A percentile compares a stretch with the other conserved stretches of the same genome.
Evolutionary conservation across 2,888 invertebrate species (phyloP).

Genomic region (Eupeodes luniger): DNA sequence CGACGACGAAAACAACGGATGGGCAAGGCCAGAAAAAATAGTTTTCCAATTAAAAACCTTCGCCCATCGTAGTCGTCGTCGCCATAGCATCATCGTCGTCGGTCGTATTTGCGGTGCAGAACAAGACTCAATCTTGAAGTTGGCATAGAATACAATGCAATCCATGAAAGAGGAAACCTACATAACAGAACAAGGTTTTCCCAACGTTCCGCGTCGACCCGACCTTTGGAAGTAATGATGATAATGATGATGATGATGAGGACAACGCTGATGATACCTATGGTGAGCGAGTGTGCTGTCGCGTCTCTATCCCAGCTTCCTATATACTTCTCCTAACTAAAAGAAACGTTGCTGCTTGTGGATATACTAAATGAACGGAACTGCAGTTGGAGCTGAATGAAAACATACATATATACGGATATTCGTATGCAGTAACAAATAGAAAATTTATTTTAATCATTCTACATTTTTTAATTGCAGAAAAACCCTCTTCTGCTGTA

Average conservation of each 20-base stretch:
- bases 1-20: background rate
- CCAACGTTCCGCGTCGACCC: background rate
- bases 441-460: constrained; percentile 60
- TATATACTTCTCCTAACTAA: background rate
- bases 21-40: constrained; percentile 41
- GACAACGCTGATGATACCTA: constrained; percentile 4
- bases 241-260: constrained; percentile 29
- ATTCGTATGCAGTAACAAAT: constrained; percentile 49
- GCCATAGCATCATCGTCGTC: background rate
- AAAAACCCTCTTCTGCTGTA: background rate
- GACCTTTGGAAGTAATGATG: constrained; percentile 35
- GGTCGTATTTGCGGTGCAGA: background rate
- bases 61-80: background rate
- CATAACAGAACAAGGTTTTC: constrained; percentile 43
- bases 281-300: background rate
- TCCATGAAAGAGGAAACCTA: constrained; percentile 48
- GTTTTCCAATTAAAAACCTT: constrained; percentile 66
- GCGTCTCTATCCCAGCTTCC: background rate
- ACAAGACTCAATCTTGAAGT: constrained; percentile 54
- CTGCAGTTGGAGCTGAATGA: constrained; percentile 25
- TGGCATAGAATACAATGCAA: constrained; percentile 52
- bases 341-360: background rate
- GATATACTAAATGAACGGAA: constrained; percentile 31
- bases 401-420: background rate
- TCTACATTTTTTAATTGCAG: constrained; percentile 53